Base-by-base conservation (phyloP, 2,888 invertebrate genomes). In the Lepeophtheirus nordmannii region DNA sequence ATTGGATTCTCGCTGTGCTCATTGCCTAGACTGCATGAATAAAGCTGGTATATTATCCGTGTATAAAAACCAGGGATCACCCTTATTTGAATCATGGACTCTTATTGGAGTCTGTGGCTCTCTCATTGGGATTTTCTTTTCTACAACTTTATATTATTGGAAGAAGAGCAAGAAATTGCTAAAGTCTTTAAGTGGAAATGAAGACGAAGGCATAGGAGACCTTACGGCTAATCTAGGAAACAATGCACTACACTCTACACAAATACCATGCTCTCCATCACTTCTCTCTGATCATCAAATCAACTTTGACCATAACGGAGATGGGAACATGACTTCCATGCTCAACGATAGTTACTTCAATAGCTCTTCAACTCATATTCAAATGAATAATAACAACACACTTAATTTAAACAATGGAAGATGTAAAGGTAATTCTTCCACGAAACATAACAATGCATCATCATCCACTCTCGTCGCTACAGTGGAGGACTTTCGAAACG, bases 91-190 rank as follows among this genome's bases (percentile, higher is more conserved):
- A 30, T 30, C 30, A 30, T 62, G 62, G 62, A 62, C 40, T 17
- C 20, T 30, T 46, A 38, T 62, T 40, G 62, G 20, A 20, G 40
- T 62, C 7, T 62, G 62, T 62, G 12, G 40, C 62, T 2, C 41
- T 17, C 38, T 40, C 11, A 30, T 62, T 8, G 12, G 17, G n/a
- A 41, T 62, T 17, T 40, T 62, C 7, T 39, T 20, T n/a, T 40
- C 62, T 23, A 62, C 62, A 10, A 62, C 62, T 46, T 10, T 62
- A 12, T 62, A 62, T 40, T 62, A 62, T 30, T 62, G 62, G 62
- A 40, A 17, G 11, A 62, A 62, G 40, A 30, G 40, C 12, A 62
- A 62, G 40, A 39, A 62, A 17, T 40, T 62, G 40, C 7, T 30
- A 30, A 30, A 30, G 30, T 30, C 30, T 7, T 30, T 30, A 7